Evolutionary conservation across 2,888 invertebrate genomes (phyloP).

Genomic region (Athripsodes cinereus): DNA sequence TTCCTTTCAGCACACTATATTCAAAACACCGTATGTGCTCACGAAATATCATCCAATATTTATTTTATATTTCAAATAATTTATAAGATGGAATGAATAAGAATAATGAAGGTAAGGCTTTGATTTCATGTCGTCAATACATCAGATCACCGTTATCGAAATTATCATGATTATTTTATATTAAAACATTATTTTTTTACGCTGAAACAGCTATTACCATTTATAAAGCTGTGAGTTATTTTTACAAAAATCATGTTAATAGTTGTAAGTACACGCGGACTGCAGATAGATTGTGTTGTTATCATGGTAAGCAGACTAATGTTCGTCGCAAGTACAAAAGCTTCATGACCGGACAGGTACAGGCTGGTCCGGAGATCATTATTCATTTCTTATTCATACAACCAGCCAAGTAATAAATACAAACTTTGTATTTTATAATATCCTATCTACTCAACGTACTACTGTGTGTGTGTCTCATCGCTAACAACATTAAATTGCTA

Average conservation of each 20-base stretch:
- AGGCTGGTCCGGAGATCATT: conserved; percentile 17
- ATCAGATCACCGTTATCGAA: too few species aligned
- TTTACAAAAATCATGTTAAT: too few species aligned
- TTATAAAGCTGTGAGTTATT: too few species aligned
- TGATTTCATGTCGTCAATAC: too few species aligned
- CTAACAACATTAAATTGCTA: too few species aligned
- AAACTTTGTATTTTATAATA: neutral
- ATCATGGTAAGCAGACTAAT: neutral
- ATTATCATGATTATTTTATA: too few species aligned
- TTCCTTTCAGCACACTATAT: conserved; percentile 11
- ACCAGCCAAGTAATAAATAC: conserved; percentile 3
- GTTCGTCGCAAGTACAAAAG: conserved; percentile 12
- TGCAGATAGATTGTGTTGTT: neutral
- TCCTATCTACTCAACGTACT: neutral
- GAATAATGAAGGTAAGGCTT: too few species aligned
- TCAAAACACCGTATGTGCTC: neutral
- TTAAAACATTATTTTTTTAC: too few species aligned
- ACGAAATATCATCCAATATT: neutral
- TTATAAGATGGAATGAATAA: too few species aligned
- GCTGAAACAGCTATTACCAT: too few species aligned
- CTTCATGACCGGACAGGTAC: conserved; percentile 20
- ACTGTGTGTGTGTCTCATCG: neutral
- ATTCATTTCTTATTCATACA: conserved; percentile 12
- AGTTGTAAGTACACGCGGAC: too few species aligned
- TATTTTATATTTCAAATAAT: too few species aligned